Percentiles rank a stretch among this genome's conserved stretches.
Evolutionary conservation across 2,113 vertebrate species (phyloP).

Genomic region (Platichthys stellatus): DNA sequence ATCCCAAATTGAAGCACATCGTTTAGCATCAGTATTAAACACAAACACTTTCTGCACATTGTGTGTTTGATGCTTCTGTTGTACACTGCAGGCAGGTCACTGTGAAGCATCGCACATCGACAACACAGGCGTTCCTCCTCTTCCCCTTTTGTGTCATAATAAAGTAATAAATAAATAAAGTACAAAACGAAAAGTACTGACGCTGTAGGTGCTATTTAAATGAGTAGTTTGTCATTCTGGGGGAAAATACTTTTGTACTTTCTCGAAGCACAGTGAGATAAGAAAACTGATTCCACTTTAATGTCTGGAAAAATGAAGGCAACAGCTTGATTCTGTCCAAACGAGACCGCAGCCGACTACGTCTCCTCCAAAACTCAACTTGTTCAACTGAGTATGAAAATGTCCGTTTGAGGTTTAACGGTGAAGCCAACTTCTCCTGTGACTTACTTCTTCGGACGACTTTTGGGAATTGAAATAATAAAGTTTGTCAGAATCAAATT

Average conservation of each 20-base stretch:
- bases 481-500: no score
- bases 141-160: not conserved
- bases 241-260: not conserved
- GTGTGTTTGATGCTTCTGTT: conserved; percentile 36
- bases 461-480: no score
- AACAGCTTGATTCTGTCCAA: no score
- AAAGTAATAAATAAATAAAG: no score
- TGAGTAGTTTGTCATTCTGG: not conserved
- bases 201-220: conserved; percentile 33
- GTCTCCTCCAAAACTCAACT: no score
- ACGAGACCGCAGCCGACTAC: no score
- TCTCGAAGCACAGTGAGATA: not conserved
- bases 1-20: conserved; percentile 5
- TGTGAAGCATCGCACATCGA: conserved; percentile 26
- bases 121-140: not conserved
- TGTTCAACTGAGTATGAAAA: not conserved
- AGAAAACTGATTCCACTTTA: not conserved
- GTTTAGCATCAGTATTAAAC: not conserved
- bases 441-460: no score
- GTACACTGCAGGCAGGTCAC: conserved; percentile 49
- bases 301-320: no score
- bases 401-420: not conserved
- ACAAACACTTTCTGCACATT: not conserved
- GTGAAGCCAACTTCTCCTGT: no score
- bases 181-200: not conserved